Conservation (phyloP, 1,140 invertebrate species). For the Metaphire vulgaris region DNA sequence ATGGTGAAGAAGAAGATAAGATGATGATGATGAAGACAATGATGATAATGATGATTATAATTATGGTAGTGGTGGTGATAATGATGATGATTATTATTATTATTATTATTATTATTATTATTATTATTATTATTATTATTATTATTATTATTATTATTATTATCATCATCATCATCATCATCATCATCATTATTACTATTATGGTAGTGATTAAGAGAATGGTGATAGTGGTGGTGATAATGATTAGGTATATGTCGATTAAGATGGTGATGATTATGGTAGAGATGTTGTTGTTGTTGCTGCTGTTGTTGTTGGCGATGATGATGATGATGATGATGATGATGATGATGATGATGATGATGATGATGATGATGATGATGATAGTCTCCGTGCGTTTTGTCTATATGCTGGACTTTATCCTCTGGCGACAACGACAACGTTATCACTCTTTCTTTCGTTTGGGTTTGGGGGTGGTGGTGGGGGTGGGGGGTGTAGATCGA, state of each 20-base stretch:
- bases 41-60: slow-evolving; percentile 18
- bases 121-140: slow-evolving; percentile 4
- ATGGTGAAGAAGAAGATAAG: too few species aligned
- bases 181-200: not conserved
- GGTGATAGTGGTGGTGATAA: slow-evolving; percentile 8
- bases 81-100: slow-evolving; percentile 4
- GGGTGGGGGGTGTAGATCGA: too few species aligned
- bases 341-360: slow-evolving; percentile 12
- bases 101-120: slow-evolving; percentile 8
- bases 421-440: too few species aligned
- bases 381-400: too few species aligned
- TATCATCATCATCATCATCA: not conserved
- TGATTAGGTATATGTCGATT: slow-evolving; percentile 2
- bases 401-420: too few species aligned
- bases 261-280: not conserved
- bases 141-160: slow-evolving; percentile 4
- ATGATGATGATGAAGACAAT: not conserved
- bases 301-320: not conserved
- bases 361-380: slow-evolving; percentile 5
- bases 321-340: slow-evolving; percentile 14
- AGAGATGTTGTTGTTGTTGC: not conserved
- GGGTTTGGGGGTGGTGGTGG: too few species aligned
- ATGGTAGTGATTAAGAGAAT: slow-evolving; percentile 1
- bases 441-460: too few species aligned
- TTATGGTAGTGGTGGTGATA: slow-evolving; percentile 7